Base-by-base conservation (phyloP, 2,113 vertebrate species). In the Pterocles burchelli region DNA sequence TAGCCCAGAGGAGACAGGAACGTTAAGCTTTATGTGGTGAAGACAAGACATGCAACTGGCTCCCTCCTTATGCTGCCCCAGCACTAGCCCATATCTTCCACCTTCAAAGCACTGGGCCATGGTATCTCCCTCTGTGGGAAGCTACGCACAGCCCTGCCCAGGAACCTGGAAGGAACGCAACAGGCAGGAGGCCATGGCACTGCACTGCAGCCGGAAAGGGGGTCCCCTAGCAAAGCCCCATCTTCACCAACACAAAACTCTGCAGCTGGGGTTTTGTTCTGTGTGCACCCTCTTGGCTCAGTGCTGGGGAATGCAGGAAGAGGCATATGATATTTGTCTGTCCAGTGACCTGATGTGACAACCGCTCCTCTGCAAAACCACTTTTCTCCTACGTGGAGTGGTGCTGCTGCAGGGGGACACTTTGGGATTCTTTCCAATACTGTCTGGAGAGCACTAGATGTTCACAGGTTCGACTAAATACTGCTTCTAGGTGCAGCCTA, bases 271-370 rank as follows among this genome's bases (percentile, higher is more conserved):
- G 31, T 57, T 78, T 26, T 33, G 26, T 38, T 33, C 46, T 4
- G 33, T 4, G 26, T 16, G 7, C 24, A 22, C 3, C 14, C 28
- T 28, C 63, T 33, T 14, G 73, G 18, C 66, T 68, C 71, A 31
- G 61, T 2, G 1, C 63, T 22, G 16, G 54, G 33, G 38, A 36
- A 17, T 5, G 36, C 58, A 19, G 33, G 43, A 20, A 36, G 20
- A 38, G 46, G 48, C 34, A 43, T 0, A 6, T 0, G 25, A 0
- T 11, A 17, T 0, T 4, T 15, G 33, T 36, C 58, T 68, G 85
- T 38, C 48, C 54, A 4, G 21, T 4, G 43, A 80, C 68, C 19
- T 20, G 7, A 25, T 6, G 43, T 12, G 76, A 62, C 38, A 57
- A 10, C 33, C 12, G 22, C 24, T 70, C 55, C 78, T 16, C 17